These are phyloP conservation scores for Scyliorhinus canicula DNA, from an alignment of 2,797 vertebrate species.

Conservation along the genomic window DNA sequence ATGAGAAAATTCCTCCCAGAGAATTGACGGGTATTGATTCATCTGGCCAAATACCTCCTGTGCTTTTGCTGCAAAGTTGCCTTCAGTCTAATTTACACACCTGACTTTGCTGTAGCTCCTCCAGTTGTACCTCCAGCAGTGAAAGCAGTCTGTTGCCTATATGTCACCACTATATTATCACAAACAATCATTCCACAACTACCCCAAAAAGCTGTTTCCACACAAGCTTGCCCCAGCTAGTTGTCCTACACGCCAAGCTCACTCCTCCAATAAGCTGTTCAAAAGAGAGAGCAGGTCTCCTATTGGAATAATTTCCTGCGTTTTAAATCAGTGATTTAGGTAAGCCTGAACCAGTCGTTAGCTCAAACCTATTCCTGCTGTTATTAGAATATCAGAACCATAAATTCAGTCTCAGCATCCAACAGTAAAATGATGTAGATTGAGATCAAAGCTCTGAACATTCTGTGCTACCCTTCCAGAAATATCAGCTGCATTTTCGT, in stretches of 20 bases:
- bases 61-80: too few relatives aligned
- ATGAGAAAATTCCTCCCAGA: too few relatives aligned
- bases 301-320: not conserved
- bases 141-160: not conserved
- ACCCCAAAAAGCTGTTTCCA: not conserved
- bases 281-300: not conserved
- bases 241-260: not conserved
- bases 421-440: not conserved
- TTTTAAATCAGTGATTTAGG: not conserved
- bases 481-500: constrained; percentile 1
- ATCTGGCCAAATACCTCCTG: too few relatives aligned
- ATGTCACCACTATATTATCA: not conserved
- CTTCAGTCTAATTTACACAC: too few relatives aligned
- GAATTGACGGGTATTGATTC: too few relatives aligned
- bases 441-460: not conserved
- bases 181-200: not conserved
- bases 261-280: not conserved
- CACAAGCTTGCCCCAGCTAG: not conserved
- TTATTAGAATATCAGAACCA: not conserved
- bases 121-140: not conserved
- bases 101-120: not conserved
- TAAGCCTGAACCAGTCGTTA: not conserved
- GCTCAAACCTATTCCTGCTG: not conserved
- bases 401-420: not conserved
- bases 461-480: not conserved